A percentile compares a stretch with the other conserved stretches of the same genome.
Evolutionary conservation across 2,888 invertebrate genomes (phyloP).

Genomic region (Endotricha flammealis): DNA sequence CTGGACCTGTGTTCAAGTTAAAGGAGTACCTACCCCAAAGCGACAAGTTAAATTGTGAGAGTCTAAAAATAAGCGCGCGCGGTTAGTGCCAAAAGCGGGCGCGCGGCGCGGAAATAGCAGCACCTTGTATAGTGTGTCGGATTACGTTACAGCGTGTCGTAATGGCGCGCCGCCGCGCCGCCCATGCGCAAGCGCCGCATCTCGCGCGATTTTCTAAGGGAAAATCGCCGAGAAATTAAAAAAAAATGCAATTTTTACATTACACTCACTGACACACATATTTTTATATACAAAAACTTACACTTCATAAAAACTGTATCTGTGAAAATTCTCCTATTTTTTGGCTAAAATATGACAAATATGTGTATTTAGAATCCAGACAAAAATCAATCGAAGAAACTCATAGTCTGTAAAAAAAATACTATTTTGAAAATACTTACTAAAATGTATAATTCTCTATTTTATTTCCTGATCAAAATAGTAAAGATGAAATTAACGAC

Average conservation of each 20-base stretch:
- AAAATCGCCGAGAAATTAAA: slow-evolving; percentile 1
- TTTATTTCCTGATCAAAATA: not conserved
- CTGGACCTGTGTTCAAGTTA: slow-evolving; percentile 11
- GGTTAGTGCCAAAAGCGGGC: slow-evolving; percentile 47
- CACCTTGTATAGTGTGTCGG: slow-evolving; percentile 65
- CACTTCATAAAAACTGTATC: too few species aligned
- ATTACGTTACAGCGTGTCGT: slow-evolving; percentile 57
- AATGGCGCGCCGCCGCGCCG: slow-evolving; percentile 19
- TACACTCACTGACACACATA: not conserved
- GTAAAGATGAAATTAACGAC: not conserved
- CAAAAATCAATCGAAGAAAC: too few species aligned
- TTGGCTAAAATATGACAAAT: too few species aligned
- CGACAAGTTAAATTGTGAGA: slow-evolving; percentile 17
- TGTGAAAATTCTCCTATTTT: too few species aligned
- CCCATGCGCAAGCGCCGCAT: slow-evolving; percentile 9
- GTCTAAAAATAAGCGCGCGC: slow-evolving; percentile 55
- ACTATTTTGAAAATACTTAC: too few species aligned
- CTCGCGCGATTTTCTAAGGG: slow-evolving; percentile 8
- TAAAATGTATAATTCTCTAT: too few species aligned
- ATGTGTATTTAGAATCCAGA: too few species aligned
- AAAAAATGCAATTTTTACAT: not conserved
- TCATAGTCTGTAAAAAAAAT: too few species aligned
- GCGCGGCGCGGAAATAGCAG: slow-evolving; percentile 48
- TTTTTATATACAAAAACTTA: too few species aligned
- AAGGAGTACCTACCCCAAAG: too few species aligned